These are phyloP conservation scores for Gadopsis marmoratus DNA, from an alignment of 2,797 vertebrate species.

Conservation along the genomic window DNA sequence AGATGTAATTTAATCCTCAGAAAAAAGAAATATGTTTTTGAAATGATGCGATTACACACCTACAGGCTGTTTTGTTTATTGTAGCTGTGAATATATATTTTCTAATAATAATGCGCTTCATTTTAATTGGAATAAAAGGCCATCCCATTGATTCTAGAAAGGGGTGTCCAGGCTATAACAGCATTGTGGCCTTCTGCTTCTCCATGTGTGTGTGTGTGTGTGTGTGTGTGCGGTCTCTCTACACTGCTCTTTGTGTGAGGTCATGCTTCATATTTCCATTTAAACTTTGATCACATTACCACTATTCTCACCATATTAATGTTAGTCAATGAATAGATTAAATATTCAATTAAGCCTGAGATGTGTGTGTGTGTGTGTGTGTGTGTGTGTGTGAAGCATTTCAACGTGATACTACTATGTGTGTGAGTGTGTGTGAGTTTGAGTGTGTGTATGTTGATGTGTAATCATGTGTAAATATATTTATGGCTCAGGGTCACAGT, in stretches of 20 bases:
- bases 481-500: constrained; percentile 82
- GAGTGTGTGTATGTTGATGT: constrained; percentile 73
- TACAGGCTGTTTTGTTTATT: constrained; percentile 67
- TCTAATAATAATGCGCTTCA: constrained; percentile 44
- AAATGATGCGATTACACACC: constrained; percentile 62
- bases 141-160: constrained; percentile 71
- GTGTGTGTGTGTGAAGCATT: constrained; percentile 38
- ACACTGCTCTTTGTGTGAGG: constrained; percentile 48
- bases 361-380: too few species aligned
- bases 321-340: constrained; percentile 77
- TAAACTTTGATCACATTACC: constrained; percentile 71
- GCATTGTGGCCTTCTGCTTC: constrained; percentile 6
- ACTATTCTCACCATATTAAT: constrained; percentile 69
- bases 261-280: constrained; percentile 71
- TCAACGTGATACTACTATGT: constrained; percentile 50
- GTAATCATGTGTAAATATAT: constrained; percentile 87
- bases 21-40: constrained; percentile 41
- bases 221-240: constrained; percentile 29
- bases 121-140: constrained; percentile 75
- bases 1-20: constrained; percentile 73
- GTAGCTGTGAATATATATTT: constrained; percentile 37
- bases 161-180: constrained; percentile 20
- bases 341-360: constrained; percentile 74
- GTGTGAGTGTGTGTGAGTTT: constrained; percentile 41
- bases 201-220: constrained; percentile 37